phyloP scores from a whole-genome alignment of 2,113 vertebrate species.

The Vombatus ursinus region DNA sequence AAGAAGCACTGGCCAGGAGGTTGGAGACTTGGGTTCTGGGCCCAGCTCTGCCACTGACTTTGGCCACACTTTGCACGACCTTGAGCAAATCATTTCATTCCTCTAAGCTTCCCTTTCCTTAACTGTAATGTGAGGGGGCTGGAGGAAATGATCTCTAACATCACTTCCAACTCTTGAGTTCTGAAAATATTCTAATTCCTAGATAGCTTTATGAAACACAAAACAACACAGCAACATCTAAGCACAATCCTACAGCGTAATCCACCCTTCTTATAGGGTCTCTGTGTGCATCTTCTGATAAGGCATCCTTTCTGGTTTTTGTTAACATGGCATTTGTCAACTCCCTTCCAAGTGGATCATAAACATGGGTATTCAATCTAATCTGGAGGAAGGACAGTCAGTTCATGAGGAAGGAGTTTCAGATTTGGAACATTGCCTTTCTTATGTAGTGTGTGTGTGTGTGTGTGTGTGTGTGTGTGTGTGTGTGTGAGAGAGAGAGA shows the following conservation, averaged over 20 bases:
- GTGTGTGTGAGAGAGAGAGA: no score
- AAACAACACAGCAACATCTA: background rate
- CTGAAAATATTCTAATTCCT: background rate
- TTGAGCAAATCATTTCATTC: background rate
- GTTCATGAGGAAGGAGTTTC: background rate
- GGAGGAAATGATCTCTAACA: background rate
- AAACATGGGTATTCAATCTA: background rate
- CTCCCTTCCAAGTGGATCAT: slow-evolving; percentile 46
- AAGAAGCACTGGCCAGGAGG: background rate
- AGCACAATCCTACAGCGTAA: background rate
- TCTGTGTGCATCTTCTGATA: background rate
- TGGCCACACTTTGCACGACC: background rate
- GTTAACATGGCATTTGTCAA: background rate
- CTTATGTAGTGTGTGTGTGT: background rate
- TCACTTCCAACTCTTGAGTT: background rate
- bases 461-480: no score
- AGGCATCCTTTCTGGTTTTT: slow-evolving; percentile 22
- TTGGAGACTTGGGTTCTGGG: background rate
- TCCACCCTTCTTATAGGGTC: background rate
- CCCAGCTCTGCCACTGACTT: background rate
- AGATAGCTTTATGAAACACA: background rate
- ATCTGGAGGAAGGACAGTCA: background rate
- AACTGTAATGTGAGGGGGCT: background rate
- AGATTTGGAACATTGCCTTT: background rate
- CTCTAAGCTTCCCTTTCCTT: background rate